phyloP scores from a whole-genome alignment of 2,113 vertebrate genomes.

The Melanerpes aurifrons region DNA sequence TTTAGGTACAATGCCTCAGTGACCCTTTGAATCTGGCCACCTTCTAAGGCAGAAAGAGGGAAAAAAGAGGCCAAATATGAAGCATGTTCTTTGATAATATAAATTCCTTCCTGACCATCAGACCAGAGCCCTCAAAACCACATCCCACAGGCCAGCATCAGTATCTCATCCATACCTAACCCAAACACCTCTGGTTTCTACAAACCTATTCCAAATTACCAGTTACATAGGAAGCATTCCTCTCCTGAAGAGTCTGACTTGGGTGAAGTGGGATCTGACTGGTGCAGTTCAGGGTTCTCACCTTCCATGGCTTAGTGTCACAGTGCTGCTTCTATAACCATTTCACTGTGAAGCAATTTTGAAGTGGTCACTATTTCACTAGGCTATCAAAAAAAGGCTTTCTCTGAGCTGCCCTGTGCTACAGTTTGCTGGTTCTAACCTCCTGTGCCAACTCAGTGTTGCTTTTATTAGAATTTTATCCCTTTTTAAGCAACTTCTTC shows the following conservation, averaged over 20 bases:
- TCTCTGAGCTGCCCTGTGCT: neutral
- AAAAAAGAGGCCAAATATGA: neutral
- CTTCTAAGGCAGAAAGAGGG: neutral
- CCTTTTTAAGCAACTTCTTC: slow-evolving; percentile 16
- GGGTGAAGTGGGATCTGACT: neutral
- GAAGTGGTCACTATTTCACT: neutral
- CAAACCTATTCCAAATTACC: neutral
- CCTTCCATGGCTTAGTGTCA: neutral
- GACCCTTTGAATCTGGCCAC: neutral
- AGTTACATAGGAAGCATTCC: neutral
- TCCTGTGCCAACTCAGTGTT: neutral
- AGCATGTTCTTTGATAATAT: neutral
- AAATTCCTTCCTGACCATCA: neutral
- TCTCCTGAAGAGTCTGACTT: neutral
- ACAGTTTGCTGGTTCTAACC: neutral
- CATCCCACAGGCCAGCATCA: neutral
- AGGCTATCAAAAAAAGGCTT: neutral
- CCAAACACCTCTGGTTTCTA: neutral
- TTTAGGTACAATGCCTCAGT: neutral
- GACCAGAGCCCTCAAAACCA: neutral
- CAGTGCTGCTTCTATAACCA: neutral
- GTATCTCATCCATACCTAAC: neutral
- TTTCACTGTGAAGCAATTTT: neutral
- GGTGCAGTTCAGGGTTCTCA: accelerated
- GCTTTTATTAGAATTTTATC: neutral